Evolutionary conservation across 2,797 vertebrate genomes (phyloP).

Genomic region (Calcarius lapponicus): DNA sequence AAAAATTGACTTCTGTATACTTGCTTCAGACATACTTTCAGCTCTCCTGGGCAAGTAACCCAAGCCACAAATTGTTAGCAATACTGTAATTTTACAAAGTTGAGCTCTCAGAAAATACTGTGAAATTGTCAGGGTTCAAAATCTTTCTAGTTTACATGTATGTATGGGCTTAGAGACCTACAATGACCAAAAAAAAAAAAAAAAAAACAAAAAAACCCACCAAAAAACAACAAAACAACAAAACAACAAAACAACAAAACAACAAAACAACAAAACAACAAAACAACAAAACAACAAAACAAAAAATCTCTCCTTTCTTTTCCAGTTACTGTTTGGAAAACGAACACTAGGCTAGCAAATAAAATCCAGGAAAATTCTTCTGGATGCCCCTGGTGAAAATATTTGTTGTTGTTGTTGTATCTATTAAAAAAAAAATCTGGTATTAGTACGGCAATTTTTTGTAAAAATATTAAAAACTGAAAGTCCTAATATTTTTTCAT

Average conservation of each 20-base stretch:
- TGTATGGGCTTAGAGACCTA: not conserved
- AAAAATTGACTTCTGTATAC: not conserved
- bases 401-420: not conserved
- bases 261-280: not conserved
- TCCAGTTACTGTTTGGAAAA: not conserved
- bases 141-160: not conserved
- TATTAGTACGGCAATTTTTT: not conserved
- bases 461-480: not conserved
- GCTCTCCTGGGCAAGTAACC: not conserved
- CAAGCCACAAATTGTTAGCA: not conserved
- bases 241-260: not conserved
- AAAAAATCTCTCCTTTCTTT: not conserved
- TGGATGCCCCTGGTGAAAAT: not conserved
- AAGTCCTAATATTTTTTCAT: not conserved
- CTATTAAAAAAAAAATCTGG: not conserved
- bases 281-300: not conserved
- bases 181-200: not conserved
- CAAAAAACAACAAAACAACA: not conserved
- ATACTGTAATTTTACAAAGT: not conserved
- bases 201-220: too few species aligned
- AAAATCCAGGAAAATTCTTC: not conserved
- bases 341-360: not conserved
- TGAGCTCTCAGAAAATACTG: not conserved
- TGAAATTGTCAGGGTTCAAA: not conserved
- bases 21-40: not conserved